A percentile compares a stretch with the other conserved stretches of the same genome.
Evolutionary conservation across 2,797 vertebrate genomes (phyloP).

Genomic region (Lindbergichthys nudifrons): DNA sequence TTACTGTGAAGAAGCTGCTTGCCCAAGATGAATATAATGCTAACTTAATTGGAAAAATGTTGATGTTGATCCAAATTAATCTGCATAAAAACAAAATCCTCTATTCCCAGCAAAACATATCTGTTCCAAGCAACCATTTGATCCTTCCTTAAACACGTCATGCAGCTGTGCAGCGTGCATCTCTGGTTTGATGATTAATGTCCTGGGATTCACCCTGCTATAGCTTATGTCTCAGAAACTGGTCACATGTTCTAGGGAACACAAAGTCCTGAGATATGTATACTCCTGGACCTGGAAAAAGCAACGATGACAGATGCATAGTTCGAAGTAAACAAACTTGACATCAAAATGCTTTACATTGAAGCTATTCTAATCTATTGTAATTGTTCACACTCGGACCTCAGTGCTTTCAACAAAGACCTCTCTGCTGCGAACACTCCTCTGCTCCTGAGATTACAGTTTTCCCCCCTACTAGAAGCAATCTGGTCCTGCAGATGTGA

Average conservation of each 20-base stretch:
- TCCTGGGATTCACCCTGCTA: background rate
- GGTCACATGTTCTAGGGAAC: background rate
- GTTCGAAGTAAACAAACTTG: background rate
- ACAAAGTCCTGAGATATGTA: background rate
- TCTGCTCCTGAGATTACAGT: constrained; percentile 3
- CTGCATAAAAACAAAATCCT: background rate
- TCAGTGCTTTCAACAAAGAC: background rate
- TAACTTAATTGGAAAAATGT: background rate
- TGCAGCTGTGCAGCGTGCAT: background rate
- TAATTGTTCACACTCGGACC: background rate
- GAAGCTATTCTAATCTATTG: background rate
- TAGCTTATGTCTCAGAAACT: background rate
- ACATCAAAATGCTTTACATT: background rate
- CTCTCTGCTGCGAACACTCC: background rate
- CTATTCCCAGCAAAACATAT: background rate
- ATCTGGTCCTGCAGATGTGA: constrained; percentile 34
- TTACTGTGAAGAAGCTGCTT: background rate
- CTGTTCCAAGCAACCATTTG: background rate
- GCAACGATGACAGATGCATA: background rate
- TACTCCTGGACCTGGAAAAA: background rate
- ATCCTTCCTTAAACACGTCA: background rate
- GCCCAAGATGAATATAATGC: background rate
- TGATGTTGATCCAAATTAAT: background rate
- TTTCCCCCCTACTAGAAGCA: constrained; percentile 25
- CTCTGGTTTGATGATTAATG: background rate